Percentiles rank a stretch among this genome's conserved stretches.
Conservation (phyloP, 2,888 invertebrate species). For the Megastigmus dorsalis region DNA sequence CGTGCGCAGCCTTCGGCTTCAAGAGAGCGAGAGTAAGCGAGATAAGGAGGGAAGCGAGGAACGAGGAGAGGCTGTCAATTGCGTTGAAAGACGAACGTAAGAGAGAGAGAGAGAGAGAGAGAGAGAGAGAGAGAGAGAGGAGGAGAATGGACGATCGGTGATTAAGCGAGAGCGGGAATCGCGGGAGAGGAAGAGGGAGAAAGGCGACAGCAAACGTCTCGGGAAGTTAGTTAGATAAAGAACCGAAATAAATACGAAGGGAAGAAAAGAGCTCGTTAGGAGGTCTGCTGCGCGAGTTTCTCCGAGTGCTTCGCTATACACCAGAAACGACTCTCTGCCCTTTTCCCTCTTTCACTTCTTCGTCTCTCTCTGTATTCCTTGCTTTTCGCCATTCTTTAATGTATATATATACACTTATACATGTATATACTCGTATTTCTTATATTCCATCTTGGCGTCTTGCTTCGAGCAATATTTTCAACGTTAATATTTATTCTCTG, state of each 20-base stretch:
- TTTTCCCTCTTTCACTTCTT: conserved; percentile 48
- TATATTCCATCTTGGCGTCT: conserved; percentile 23
- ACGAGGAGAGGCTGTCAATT: conserved; percentile 2
- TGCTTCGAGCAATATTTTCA: conserved; percentile 57
- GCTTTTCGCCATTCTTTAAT: conserved; percentile 24
- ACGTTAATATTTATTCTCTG: conserved; percentile 58
- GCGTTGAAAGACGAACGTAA: too few species aligned
- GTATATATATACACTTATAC: neutral
- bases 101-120: conserved; percentile 64
- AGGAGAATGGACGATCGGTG: conserved; percentile 39
- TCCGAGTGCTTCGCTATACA: conserved; percentile 67
- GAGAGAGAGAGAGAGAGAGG: conserved; percentile 62
- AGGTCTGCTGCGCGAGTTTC: conserved; percentile 66
- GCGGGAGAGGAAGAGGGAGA: conserved; percentile 12
- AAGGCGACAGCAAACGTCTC: conserved; percentile 54
- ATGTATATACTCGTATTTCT: conserved; percentile 2
- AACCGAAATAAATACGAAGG: conserved; percentile 73
- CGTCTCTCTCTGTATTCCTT: conserved; percentile 47
- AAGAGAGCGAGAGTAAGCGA: conserved; percentile 62
- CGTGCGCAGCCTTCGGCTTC: conserved; percentile 45
- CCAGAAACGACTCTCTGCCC: conserved; percentile 56
- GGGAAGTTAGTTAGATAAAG: conserved; percentile 71
- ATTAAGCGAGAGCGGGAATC: conserved; percentile 41
- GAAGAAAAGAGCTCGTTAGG: conserved; percentile 70
- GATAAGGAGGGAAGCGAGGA: conserved; percentile 2